Evolutionary conservation across 1,140 invertebrate genomes (phyloP).

Genomic region (Eufriesea mexicana): DNA sequence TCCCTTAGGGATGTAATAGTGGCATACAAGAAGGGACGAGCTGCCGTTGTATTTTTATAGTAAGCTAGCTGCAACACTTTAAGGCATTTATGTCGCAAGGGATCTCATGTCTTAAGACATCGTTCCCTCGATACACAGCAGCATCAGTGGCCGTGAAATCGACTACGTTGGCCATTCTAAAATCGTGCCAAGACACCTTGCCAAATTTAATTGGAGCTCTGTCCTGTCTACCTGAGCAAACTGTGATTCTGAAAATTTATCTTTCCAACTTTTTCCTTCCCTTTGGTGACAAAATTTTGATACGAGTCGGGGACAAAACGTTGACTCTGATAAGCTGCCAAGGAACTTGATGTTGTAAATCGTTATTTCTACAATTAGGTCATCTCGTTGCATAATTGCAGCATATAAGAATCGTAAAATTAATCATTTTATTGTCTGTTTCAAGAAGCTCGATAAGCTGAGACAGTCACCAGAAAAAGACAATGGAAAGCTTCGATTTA

Average conservation of each 20-base stretch:
- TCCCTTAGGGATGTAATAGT: not conserved
- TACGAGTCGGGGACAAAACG: not conserved
- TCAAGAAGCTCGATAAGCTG: not conserved
- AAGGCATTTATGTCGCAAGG: slow-evolving; percentile 24
- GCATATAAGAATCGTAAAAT: not conserved
- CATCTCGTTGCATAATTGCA: not conserved
- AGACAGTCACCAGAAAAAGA: too few relatives aligned
- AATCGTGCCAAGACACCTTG: slow-evolving; percentile 49
- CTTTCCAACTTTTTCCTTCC: not conserved
- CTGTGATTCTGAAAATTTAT: not conserved
- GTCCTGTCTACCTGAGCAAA: not conserved
- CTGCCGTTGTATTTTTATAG: slow-evolving; percentile 19
- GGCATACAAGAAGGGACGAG: too few relatives aligned
- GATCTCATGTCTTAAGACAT: slow-evolving; percentile 16
- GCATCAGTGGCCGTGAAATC: slow-evolving; percentile 50
- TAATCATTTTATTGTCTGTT: not conserved
- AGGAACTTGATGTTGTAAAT: not conserved
- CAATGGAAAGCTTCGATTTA: not conserved
- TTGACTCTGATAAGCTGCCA: not conserved
- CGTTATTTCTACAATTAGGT: not conserved
- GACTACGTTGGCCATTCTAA: slow-evolving; percentile 28
- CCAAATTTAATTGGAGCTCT: slow-evolving; percentile 51
- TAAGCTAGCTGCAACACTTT: not conserved
- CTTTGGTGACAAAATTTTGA: not conserved
- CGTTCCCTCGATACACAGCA: not conserved